Evolutionary conservation across 2,113 vertebrate species (phyloP), one percentile per base, ranked within the genome.

Genomic region (Tenebrosternarchus preto): DNA sequence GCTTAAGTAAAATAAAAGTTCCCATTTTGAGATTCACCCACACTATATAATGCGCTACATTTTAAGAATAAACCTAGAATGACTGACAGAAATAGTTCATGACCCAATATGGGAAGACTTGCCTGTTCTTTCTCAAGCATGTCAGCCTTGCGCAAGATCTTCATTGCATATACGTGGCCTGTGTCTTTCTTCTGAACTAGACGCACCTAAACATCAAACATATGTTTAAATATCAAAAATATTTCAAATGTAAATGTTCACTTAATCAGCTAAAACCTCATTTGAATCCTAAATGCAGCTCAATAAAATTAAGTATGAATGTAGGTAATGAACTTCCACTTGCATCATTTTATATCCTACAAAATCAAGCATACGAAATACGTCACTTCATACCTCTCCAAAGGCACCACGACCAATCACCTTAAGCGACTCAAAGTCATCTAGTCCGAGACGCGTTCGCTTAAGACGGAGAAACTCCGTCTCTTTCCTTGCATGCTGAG

Each of bases 61-160:
- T 46, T 11, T 50, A 50, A 50, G 43, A 50, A 50, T 12, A 50
- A 50, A 50, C 11, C 8, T 50, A 12, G 11, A 50, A 12, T 50
- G 43, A 50, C 43, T 50, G 43, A 33, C 15, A 53, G 17, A 73
- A 15, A n/a, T 55, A 19, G 59, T 77, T 15, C 0, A 57, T 39
- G n/a, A 29, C 11, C 24, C 53, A 4, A 66, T 56, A 19, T 24
- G 39, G n/a, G 9, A 73, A 36, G 5, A 31, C 71, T 75, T 84
- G 96, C 98, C 95, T 99, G 98, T 81, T 99, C 98, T 80, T 99
- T 99, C 85, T 99, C 98, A 33, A 99, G 94, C 98, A 99, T 99
- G 59, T 99, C 98, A 17, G 98, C 95, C 90, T 99, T 99, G 2
- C 98, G 95, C 0, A 99, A 94, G 39, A 99, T 99, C 86, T 99